Evolutionary conservation across 2,888 invertebrate species (phyloP).

Genomic region (Lasioglossum calceatum): DNA sequence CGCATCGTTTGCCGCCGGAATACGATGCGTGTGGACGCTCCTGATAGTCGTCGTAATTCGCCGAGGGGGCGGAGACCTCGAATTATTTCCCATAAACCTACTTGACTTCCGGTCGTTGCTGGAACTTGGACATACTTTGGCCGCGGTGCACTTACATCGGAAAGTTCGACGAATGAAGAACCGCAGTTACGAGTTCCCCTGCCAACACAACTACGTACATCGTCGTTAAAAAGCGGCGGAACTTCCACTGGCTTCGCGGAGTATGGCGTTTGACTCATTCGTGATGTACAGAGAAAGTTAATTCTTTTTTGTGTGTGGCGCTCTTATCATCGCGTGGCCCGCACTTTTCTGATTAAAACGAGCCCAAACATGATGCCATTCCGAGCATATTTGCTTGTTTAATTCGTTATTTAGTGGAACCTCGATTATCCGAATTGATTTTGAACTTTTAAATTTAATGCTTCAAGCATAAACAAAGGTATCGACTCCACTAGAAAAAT

Average conservation of each 20-base stretch:
- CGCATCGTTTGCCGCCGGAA: background rate
- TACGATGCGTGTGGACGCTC: background rate
- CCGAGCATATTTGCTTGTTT: background rate
- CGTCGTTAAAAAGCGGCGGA: background rate
- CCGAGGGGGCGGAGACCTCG: constrained; percentile 19
- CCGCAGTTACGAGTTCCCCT: constrained; percentile 43
- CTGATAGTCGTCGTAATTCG: constrained; percentile 47
- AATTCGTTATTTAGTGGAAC: too few species aligned
- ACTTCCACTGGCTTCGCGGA: background rate
- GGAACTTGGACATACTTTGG: constrained; percentile 54
- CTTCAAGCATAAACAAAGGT: too few species aligned
- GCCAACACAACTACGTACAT: background rate
- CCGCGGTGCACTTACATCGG: constrained; percentile 43
- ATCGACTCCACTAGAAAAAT: too few species aligned
- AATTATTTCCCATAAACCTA: constrained; percentile 66
- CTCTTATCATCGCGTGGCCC: too few species aligned
- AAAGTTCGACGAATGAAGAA: constrained; percentile 53
- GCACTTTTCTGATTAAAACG: background rate
- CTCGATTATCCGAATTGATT: too few species aligned
- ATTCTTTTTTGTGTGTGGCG: background rate
- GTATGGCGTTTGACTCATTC: background rate
- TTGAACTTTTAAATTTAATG: too few species aligned
- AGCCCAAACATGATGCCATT: background rate
- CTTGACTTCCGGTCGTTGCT: constrained; percentile 41
- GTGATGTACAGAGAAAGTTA: background rate